Evolutionary conservation across 2,797 vertebrate species (phyloP).

Genomic region (Microctenopoma stevenorrisi): DNA sequence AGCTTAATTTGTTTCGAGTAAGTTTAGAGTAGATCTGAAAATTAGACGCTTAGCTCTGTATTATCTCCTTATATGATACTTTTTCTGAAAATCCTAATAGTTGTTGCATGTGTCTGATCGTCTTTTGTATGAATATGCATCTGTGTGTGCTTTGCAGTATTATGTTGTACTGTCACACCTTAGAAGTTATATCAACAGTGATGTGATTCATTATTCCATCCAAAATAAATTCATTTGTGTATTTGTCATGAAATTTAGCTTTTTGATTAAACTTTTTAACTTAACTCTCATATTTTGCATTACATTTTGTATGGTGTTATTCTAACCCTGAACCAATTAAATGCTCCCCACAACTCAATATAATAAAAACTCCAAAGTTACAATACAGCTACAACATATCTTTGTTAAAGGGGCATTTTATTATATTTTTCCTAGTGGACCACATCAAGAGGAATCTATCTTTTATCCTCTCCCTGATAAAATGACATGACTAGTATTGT

Average conservation of each 20-base stretch:
- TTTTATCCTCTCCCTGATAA: background rate
- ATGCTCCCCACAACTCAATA: background rate
- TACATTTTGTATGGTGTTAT: too few species aligned
- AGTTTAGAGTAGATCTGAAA: constrained; percentile 48
- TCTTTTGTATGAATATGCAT: constrained; percentile 59
- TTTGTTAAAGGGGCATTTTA: background rate
- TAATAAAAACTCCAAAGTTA: background rate
- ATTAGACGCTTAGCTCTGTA: constrained; percentile 41
- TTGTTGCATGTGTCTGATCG: constrained; percentile 68
- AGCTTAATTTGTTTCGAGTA: constrained; percentile 36
- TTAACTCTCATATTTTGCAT: background rate
- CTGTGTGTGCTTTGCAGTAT: constrained; percentile 42
- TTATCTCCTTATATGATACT: constrained; percentile 53
- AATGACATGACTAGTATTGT: too few species aligned
- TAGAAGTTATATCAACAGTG: constrained; percentile 41
- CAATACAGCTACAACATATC: background rate
- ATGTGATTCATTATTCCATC: constrained; percentile 55
- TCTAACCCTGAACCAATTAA: background rate
- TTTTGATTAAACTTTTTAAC: constrained; percentile 8
- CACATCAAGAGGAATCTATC: background rate
- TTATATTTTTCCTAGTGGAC: background rate
- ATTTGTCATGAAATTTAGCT: constrained; percentile 46
- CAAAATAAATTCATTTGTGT: constrained; percentile 72
- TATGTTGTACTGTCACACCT: constrained; percentile 48
- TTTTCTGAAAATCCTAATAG: constrained; percentile 48